Evolutionary conservation across 2,888 invertebrate genomes (phyloP).

Genomic region (Drosophila anceps): DNA sequence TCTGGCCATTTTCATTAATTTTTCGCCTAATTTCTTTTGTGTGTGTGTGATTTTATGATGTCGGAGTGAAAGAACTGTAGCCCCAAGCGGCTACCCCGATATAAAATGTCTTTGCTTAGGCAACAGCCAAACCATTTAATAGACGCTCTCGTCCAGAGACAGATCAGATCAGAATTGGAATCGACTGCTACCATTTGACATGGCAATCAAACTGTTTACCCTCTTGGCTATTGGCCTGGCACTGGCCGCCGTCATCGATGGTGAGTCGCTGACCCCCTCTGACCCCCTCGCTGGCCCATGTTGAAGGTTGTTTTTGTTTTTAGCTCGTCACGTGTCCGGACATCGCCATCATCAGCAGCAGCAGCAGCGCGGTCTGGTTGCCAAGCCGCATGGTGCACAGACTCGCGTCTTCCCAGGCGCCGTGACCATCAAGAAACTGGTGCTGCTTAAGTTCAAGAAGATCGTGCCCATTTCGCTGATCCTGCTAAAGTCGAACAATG

Average conservation of each 20-base stretch:
- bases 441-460: slow-evolving; percentile 82
- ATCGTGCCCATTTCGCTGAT: slow-evolving; percentile 82
- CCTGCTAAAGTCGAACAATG: slow-evolving; percentile 77
- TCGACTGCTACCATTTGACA: slow-evolving; percentile 21
- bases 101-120: slow-evolving; percentile 76
- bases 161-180: slow-evolving; percentile 7
- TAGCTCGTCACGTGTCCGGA: slow-evolving; percentile 63
- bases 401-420: slow-evolving; percentile 81
- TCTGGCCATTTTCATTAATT: slow-evolving; percentile 41
- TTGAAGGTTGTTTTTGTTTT: not conserved
- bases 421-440: slow-evolving; percentile 81
- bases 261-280: slow-evolving; percentile 51
- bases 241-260: slow-evolving; percentile 56
- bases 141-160: slow-evolving; percentile 68
- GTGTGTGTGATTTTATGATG: slow-evolving; percentile 47
- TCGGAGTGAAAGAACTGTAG: slow-evolving; percentile 41
- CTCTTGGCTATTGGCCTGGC: slow-evolving; percentile 64
- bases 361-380: slow-evolving; percentile 61
- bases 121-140: slow-evolving; percentile 67
- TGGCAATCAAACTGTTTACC: slow-evolving; percentile 66
- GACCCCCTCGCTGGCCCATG: not conserved
- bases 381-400: slow-evolving; percentile 65
- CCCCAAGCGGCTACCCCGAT: slow-evolving; percentile 42
- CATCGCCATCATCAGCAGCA: slow-evolving; percentile 48
- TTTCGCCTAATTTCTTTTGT: slow-evolving; percentile 58